These are phyloP conservation scores for Tipula vernalis DNA, from an alignment of 2,888 invertebrate species.

Conservation along the genomic window DNA sequence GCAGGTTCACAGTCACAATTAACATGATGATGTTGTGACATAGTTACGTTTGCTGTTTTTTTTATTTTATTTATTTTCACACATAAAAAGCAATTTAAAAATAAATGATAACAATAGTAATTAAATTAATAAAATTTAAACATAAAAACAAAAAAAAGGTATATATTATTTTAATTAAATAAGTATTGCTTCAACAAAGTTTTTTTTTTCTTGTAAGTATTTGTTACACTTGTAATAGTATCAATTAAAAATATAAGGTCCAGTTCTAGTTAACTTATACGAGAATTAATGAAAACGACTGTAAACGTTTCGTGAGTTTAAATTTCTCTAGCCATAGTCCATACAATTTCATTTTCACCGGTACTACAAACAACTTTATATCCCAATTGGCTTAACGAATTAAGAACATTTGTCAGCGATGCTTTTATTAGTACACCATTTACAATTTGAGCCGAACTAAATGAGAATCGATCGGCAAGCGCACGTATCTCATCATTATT, in stretches of 20 bases:
- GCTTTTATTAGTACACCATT: conserved; percentile 62
- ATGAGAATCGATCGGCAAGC: conserved; percentile 54
- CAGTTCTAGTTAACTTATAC: not conserved
- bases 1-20: conserved; percentile 16
- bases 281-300: not conserved
- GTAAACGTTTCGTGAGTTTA: conserved; percentile 30
- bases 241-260: not conserved
- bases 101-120: not conserved
- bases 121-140: not conserved
- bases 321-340: conserved; percentile 70
- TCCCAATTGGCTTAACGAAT: conserved; percentile 62
- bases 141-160: not conserved
- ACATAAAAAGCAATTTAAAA: conserved; percentile 7
- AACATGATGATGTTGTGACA: conserved; percentile 19
- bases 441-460: conserved; percentile 47
- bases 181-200: conserved; percentile 11
- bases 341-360: conserved; percentile 69
- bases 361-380: conserved; percentile 66
- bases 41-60: conserved; percentile 5
- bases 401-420: conserved; percentile 55
- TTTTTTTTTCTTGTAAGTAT: conserved; percentile 17
- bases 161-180: not conserved
- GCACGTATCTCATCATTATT: conserved; percentile 56
- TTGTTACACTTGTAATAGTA: conserved; percentile 19
- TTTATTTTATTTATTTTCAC: conserved; percentile 5